phyloP scores from a whole-genome alignment of 1,140 invertebrate species.

The Elymnias hypermnestra region DNA sequence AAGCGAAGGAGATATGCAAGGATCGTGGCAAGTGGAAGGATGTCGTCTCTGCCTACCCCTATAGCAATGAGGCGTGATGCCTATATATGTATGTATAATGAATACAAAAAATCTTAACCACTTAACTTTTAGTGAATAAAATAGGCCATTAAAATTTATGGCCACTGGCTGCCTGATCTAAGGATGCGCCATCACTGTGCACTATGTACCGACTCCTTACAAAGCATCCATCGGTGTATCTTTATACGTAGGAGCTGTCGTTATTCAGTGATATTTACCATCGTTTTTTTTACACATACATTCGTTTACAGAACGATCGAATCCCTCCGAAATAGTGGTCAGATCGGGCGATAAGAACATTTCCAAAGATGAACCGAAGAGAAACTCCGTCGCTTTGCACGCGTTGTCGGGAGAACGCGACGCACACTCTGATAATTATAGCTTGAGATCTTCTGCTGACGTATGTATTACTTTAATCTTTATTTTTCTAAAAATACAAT shows the following conservation, averaged over 20 bases:
- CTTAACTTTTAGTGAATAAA: no score
- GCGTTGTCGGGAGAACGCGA: slow-evolving; percentile 51
- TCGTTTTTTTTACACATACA: no score
- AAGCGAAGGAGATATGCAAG: no score
- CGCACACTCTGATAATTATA: slow-evolving; percentile 73
- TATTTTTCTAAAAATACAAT: no score
- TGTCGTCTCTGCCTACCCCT: no score
- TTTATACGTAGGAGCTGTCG: no score
- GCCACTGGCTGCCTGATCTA: slow-evolving; percentile 73
- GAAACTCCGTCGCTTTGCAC: slow-evolving; percentile 43
- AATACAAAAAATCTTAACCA: no score
- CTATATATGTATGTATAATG: no score
- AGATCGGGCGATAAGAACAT: slow-evolving; percentile 48
- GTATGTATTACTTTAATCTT: slow-evolving; percentile 34
- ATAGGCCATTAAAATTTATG: no score
- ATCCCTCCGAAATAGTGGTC: slow-evolving; percentile 47
- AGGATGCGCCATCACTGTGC: slow-evolving; percentile 72
- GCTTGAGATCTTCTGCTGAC: slow-evolving; percentile 67
- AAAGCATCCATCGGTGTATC: slow-evolving; percentile 73
- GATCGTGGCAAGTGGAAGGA: no score
- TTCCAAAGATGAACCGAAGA: slow-evolving; percentile 45
- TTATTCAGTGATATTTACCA: no score
- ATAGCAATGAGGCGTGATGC: no score
- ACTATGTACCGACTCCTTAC: slow-evolving; percentile 73
- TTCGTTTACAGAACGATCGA: slow-evolving; percentile 50